A percentile compares a stretch with the other conserved stretches of the same genome.
Evolutionary conservation across 2,888 invertebrate species (phyloP).

Genomic region (Himalopsyche anomala): DNA sequence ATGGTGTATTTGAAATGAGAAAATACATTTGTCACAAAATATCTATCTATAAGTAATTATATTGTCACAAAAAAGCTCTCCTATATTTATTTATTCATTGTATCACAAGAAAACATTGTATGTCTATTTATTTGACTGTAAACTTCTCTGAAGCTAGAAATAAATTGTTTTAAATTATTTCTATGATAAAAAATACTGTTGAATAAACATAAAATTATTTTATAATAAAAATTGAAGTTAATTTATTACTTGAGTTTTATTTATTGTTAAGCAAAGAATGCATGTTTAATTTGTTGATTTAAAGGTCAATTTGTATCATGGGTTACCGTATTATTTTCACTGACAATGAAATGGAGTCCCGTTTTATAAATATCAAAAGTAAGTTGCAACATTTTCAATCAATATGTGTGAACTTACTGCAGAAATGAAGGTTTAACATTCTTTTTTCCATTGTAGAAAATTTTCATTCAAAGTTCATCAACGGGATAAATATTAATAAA

Average conservation of each 20-base stretch:
- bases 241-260: background rate
- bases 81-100: slow-evolving; percentile 1
- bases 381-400: no score
- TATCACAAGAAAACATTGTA: background rate
- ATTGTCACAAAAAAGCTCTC: background rate
- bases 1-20: no score
- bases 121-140: background rate
- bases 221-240: slow-evolving; percentile 26
- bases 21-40: background rate
- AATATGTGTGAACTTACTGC: no score
- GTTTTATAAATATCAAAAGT: no score
- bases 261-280: background rate
- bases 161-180: slow-evolving; percentile 29
- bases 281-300: no score
- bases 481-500: background rate
- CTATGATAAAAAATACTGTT: slow-evolving; percentile 20
- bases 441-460: no score
- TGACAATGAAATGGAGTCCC: no score
- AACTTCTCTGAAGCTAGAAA: slow-evolving; percentile 20
- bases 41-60: background rate
- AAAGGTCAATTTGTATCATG: no score
- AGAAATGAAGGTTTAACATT: no score
- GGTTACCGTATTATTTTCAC: no score
- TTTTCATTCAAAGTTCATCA: no score
- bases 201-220: slow-evolving; percentile 5